Evolutionary conservation across 2,113 vertebrate species (phyloP).

Genomic region (Melanerpes formicivorus): DNA sequence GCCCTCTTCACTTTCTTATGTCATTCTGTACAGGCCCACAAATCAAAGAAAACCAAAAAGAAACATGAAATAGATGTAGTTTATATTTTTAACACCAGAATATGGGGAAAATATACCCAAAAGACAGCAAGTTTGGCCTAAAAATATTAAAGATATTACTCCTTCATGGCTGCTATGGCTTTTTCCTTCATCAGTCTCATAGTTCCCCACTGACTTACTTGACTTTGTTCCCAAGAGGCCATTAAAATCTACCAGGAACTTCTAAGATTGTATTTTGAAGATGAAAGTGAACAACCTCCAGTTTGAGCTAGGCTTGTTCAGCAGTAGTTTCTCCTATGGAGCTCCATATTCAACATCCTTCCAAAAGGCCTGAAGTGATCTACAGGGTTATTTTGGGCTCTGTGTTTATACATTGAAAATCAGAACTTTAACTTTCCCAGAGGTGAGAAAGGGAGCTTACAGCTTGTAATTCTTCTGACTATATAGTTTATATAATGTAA

Average conservation of each 20-base stretch:
- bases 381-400: neutral
- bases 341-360: neutral
- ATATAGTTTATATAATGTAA: neutral
- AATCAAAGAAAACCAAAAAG: neutral
- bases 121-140: neutral
- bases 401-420: neutral
- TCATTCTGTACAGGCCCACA: neutral
- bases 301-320: neutral
- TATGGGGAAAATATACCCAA: neutral
- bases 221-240: neutral
- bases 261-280: neutral
- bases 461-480: neutral
- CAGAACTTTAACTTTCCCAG: neutral
- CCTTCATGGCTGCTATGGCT: neutral
- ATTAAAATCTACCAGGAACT: neutral
- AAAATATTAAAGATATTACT: neutral
- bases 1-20: neutral
- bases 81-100: neutral
- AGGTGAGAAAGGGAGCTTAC: neutral
- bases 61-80: neutral
- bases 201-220: neutral
- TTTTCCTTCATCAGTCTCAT: neutral
- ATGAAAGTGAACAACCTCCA: neutral
- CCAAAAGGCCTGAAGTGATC: neutral
- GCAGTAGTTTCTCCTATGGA: neutral